Evolutionary conservation across 1,140 invertebrate species (phyloP).

Genomic region (Leptestheria dahalacensis): DNA sequence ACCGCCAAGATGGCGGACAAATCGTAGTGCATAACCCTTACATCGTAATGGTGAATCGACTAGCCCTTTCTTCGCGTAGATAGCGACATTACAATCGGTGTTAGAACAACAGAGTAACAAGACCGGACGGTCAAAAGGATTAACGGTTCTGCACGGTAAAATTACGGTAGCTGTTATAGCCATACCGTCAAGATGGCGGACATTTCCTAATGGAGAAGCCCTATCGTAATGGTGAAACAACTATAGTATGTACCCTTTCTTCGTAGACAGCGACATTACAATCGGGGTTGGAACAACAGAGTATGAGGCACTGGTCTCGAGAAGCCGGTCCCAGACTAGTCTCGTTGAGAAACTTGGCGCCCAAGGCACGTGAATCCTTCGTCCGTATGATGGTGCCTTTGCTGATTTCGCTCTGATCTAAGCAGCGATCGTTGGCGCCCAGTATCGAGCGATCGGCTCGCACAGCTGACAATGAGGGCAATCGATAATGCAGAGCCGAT

Average conservation of each 20-base stretch:
- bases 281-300: constrained; percentile 67
- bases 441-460: background rate
- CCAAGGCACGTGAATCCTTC: constrained; percentile 66
- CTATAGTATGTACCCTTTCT: constrained; percentile 64
- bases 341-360: constrained; percentile 75
- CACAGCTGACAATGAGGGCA: background rate
- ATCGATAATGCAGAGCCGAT: background rate
- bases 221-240: background rate
- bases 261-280: constrained; percentile 88
- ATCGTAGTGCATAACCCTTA: too few species aligned
- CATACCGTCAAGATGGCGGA: background rate
- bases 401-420: constrained; percentile 66
- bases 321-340: constrained; percentile 49
- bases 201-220: constrained; percentile 9
- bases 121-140: too few species aligned
- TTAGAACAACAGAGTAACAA: too few species aligned
- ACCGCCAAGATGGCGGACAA: too few species aligned
- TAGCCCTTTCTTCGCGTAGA: too few species aligned
- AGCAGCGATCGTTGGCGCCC: constrained; percentile 22
- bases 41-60: too few species aligned
- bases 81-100: too few species aligned
- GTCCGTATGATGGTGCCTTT: constrained; percentile 79
- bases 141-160: too few species aligned
- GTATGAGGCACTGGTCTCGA: constrained; percentile 59
- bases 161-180: too few species aligned